Percentiles rank a stretch among this genome's conserved stretches.
Conservation (phyloP, 2,113 vertebrate genomes). For the Reinhardtius hippoglossoides region DNA sequence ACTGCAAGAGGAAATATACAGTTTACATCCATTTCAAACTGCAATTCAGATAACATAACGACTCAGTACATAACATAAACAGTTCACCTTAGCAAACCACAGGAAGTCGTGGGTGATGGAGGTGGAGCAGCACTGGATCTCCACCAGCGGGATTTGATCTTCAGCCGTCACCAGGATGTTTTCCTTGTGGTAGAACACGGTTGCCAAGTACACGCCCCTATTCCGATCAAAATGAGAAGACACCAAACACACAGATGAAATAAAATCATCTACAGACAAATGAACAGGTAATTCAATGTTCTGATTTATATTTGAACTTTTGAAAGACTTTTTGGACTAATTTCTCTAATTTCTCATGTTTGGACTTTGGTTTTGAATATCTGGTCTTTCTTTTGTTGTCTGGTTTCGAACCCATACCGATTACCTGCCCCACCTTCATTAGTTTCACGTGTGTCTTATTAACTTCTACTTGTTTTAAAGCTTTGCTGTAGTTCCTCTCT, state of each 20-base stretch:
- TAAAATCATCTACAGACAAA: not conserved
- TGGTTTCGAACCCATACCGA: too few relatives aligned
- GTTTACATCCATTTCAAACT: not conserved
- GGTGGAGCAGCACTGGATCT: constrained; percentile 84
- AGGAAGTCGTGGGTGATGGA: constrained; percentile 81
- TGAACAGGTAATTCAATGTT: too few relatives aligned
- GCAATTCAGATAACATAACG: too few relatives aligned
- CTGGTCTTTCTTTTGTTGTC: too few relatives aligned
- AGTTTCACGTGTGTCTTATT: too few relatives aligned
- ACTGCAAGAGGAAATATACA: constrained; percentile 47
- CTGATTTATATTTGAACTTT: too few relatives aligned
- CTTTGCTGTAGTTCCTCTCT: not conserved
- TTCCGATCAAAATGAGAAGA: not conserved
- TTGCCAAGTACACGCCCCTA: constrained; percentile 83
- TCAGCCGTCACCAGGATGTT: constrained; percentile 83
- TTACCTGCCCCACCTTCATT: too few relatives aligned
- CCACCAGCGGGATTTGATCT: constrained; percentile 83
- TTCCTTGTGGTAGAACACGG: constrained; percentile 83
- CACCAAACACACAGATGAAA: not conserved
- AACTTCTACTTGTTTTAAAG: not conserved
- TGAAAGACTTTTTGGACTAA: too few relatives aligned
- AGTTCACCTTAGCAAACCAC: constrained; percentile 83
- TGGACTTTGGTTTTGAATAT: too few relatives aligned
- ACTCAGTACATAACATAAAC: not conserved
- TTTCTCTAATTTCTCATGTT: too few relatives aligned